Evolutionary conservation across 1,140 invertebrate species (phyloP).

Genomic region (Samia ricini): DNA sequence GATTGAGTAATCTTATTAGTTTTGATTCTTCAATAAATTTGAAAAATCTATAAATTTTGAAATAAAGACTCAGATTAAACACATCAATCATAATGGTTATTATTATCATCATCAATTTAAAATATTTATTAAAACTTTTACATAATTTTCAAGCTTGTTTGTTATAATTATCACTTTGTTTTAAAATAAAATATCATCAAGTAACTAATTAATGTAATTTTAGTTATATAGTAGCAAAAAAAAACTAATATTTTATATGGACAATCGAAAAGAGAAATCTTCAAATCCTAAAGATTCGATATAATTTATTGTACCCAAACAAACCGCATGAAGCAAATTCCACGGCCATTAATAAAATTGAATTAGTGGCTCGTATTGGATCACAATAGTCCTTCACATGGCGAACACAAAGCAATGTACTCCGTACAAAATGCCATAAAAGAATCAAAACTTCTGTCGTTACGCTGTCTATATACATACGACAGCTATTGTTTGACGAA

Average conservation of each 20-base stretch:
- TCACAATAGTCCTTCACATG: constrained; percentile 41
- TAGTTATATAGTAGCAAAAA: no score
- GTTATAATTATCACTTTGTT: no score
- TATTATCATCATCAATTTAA: no score
- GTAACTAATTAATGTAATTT: no score
- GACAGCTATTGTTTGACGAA: constrained; percentile 19
- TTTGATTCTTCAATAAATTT: background rate
- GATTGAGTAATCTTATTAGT: background rate
- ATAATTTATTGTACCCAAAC: background rate
- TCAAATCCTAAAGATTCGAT: background rate
- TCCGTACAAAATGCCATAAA: constrained; percentile 35
- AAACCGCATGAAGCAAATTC: background rate
- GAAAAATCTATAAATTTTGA: no score
- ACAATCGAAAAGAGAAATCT: background rate
- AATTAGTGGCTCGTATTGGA: constrained; percentile 51
- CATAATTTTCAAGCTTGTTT: no score
- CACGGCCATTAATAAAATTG: constrained; percentile 57
- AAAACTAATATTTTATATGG: background rate
- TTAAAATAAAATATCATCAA: no score
- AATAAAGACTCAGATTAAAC: no score
- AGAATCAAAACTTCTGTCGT: constrained; percentile 16
- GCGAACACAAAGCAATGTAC: constrained; percentile 36
- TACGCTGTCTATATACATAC: constrained; percentile 22
- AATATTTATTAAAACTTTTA: no score
- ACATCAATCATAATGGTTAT: no score